These are phyloP conservation scores for Marmota monax DNA, from an alignment of 2,113 vertebrate genomes.

Conservation along the genomic window DNA sequence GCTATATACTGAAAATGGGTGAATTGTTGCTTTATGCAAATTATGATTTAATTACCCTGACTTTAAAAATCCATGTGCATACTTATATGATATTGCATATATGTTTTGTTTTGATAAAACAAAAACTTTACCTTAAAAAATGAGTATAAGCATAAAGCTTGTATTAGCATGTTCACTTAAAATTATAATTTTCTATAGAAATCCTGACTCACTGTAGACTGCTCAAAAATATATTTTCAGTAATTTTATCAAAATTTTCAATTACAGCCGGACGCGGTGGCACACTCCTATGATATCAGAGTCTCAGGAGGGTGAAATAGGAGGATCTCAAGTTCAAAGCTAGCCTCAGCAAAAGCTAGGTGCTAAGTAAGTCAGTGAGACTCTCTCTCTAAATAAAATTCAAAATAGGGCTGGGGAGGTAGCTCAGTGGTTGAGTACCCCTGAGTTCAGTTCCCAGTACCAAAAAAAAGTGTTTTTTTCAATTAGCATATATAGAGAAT, in stretches of 20 bases:
- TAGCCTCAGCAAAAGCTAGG: too few relatives aligned
- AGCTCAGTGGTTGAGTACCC: too few relatives aligned
- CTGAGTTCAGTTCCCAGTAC: too few relatives aligned
- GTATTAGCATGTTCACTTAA: neutral
- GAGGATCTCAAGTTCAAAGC: too few relatives aligned
- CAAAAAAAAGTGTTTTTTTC: too few relatives aligned
- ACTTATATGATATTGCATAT: neutral
- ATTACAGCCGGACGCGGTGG: neutral
- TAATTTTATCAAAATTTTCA: neutral
- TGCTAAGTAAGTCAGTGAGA: too few relatives aligned
- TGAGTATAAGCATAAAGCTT: neutral
- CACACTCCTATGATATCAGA: too few relatives aligned
- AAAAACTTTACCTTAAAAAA: slow-evolving; percentile 6
- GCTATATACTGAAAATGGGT: neutral
- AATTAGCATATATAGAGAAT: neutral
- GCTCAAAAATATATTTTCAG: neutral
- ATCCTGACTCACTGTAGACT: neutral
- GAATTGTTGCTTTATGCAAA: neutral
- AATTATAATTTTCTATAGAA: neutral
- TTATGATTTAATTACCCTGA: neutral
- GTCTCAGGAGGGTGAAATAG: too few relatives aligned
- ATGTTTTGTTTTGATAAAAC: slow-evolving; percentile 5
- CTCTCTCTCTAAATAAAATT: too few relatives aligned
- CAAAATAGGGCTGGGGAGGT: too few relatives aligned
- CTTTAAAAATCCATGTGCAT: neutral